phyloP scores from a whole-genome alignment of 1,140 invertebrate genomes.

The Galleria mellonella region DNA sequence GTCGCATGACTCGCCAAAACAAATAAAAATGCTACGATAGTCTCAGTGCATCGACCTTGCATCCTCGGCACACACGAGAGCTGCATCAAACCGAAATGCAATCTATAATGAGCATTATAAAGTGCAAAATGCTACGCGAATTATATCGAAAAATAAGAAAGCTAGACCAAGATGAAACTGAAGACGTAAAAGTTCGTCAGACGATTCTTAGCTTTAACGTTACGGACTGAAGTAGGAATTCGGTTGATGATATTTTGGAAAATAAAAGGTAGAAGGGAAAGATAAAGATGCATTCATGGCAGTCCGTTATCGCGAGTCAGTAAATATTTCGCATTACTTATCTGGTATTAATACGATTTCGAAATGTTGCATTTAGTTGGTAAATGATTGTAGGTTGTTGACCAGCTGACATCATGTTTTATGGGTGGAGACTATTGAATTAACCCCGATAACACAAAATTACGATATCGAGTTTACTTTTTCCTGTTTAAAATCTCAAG shows the following conservation, averaged over 20 bases:
- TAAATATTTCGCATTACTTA: conserved; percentile 69
- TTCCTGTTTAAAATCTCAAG: neutral
- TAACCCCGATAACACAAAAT: too few species aligned
- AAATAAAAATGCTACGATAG: conserved; percentile 70
- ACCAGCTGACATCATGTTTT: conserved; percentile 7
- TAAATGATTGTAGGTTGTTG: conserved; percentile 26
- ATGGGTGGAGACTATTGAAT: too few species aligned
- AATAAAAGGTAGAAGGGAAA: conserved; percentile 46
- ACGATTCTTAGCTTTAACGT: conserved; percentile 30
- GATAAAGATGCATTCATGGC: conserved; percentile 64
- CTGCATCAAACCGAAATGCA: conserved; percentile 21
- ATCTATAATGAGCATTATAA: conserved; percentile 24
- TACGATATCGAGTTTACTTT: neutral
- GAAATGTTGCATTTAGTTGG: conserved; percentile 33
- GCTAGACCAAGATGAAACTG: conserved; percentile 66
- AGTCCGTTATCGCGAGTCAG: conserved; percentile 50
- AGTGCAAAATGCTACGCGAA: conserved; percentile 27
- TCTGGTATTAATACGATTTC: conserved; percentile 60
- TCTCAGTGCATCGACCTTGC: conserved; percentile 64
- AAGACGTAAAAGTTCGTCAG: conserved; percentile 35
- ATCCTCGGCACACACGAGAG: conserved; percentile 28
- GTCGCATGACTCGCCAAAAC: conserved; percentile 67
- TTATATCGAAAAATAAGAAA: conserved; percentile 59
- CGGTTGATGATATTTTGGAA: conserved; percentile 9
- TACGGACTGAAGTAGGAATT: conserved; percentile 19